Conservation (phyloP, 2,888 invertebrate genomes). For the Nineta flava region DNA sequence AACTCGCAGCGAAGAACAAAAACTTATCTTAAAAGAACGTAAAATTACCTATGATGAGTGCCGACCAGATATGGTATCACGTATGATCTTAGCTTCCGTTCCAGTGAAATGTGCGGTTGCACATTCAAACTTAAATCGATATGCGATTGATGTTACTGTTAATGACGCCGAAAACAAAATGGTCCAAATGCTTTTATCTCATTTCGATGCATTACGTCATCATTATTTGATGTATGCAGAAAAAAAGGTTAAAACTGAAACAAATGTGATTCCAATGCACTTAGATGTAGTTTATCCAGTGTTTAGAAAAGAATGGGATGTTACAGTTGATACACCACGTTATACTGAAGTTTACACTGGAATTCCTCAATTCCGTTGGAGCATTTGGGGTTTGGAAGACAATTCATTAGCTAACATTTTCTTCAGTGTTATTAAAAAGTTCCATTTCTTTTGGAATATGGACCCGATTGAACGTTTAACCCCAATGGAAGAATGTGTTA, state of each 20-base stretch:
- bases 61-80: constrained; percentile 2
- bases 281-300: constrained; percentile 17
- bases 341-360: constrained; percentile 16
- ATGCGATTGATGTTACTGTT: background rate
- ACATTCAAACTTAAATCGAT: background rate
- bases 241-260: constrained; percentile 13
- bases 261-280: constrained; percentile 12
- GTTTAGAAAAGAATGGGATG: constrained; percentile 15
- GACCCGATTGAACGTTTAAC: constrained; percentile 13
- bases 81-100: background rate
- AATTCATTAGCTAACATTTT: constrained; percentile 14
- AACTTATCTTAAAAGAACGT: constrained; percentile 9
- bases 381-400: too few relatives aligned
- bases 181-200: constrained; percentile 13
- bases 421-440: constrained; percentile 14
- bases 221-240: constrained; percentile 7
- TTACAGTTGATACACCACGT: constrained; percentile 18
- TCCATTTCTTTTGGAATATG: too few relatives aligned
- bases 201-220: background rate
- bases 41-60: constrained; percentile 16
- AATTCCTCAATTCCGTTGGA: constrained; percentile 10
- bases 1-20: constrained; percentile 23
- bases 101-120: background rate
- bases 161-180: background rate
- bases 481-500: constrained; percentile 19